These are phyloP conservation scores for Hyles lineata DNA, from an alignment of 2,888 invertebrate genomes.

Conservation along the genomic window DNA sequence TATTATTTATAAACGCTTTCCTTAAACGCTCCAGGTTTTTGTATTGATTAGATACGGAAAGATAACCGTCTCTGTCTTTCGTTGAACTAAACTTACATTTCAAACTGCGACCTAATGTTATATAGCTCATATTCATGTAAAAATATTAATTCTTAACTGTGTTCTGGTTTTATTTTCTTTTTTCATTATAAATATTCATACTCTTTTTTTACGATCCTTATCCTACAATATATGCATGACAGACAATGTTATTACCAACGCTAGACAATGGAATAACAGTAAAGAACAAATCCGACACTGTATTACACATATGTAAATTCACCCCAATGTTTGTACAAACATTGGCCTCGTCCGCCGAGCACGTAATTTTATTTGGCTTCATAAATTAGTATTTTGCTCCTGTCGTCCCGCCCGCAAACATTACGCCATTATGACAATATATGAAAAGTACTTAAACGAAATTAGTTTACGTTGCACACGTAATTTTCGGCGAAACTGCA, in stretches of 20 bases:
- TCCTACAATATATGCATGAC: neutral
- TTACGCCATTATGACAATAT: conserved; percentile 15
- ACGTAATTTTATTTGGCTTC: conserved; percentile 19
- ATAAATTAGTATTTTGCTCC: conserved; percentile 14
- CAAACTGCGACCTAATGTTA: no score
- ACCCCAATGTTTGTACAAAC: neutral
- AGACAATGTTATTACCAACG: neutral
- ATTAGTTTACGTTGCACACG: conserved; percentile 40
- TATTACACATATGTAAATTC: conserved; percentile 13
- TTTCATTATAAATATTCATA: no score
- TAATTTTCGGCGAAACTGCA: conserved; percentile 46
- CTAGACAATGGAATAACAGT: neutral
- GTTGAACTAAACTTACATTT: no score
- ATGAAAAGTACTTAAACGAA: conserved; percentile 39
- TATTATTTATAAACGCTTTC: no score
- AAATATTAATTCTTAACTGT: no score
- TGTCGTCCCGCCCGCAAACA: neutral
- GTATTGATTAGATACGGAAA: no score
- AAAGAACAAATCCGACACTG: neutral
- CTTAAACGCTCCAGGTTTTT: no score
- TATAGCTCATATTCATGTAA: no score
- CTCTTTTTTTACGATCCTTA: no score
- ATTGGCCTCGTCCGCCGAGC: neutral
- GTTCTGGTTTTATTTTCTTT: no score
- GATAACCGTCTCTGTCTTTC: no score